Base-by-base conservation (phyloP, 2,113 vertebrate genomes). In the Desmodus rotundus region DNA sequence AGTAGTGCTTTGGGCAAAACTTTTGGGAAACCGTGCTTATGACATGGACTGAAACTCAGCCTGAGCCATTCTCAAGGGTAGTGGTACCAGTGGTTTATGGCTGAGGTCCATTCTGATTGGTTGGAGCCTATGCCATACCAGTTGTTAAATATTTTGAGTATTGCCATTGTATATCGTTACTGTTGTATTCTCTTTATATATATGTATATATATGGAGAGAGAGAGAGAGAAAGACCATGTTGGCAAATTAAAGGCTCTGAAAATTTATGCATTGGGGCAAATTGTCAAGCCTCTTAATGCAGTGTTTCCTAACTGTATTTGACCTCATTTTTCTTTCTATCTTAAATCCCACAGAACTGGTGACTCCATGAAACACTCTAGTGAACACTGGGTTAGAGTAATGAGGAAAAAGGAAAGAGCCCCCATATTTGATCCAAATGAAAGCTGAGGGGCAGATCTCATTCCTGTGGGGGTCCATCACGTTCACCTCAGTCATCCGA, bases 251-350 rank as follows among this genome's bases (percentile, higher is more conserved):
- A 92, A 92, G 80, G 22, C 87, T 87, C 65, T 86, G 33, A 91
- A 76, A 82, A 78, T 50, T n/a, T 58, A 16, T 41, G 1, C 22
- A 72, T 19, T 45, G 82, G 61, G 72, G 43, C 68, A 22, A 47
- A 61, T 12, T 73, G 54, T 77, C 78, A 43, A 78, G 22, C 31
- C 56, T 88, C 80, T 92, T 88, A 92, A n/a, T 73, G 81, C 31
- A 81, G n/a, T 73, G 54, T 91, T 96, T 91, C 81, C 95, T 95
- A 91, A 96, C 90, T 92, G 20, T 61, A 31, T 87, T 94, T 94
- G 87, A 52, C 95, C 76, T 97, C 54, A 90, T 52, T 81, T 50
- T 74, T 54, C 70, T 70, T 93, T 89, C 88, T 96, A 13, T 73
- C 73, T 96, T 43, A 38, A 11, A 82, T 96, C 65, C 47, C 67